Evolutionary conservation across 2,113 vertebrate genomes (phyloP), one percentile per base, ranked within the genome.

Genomic region (Gallinago undulata): DNA sequence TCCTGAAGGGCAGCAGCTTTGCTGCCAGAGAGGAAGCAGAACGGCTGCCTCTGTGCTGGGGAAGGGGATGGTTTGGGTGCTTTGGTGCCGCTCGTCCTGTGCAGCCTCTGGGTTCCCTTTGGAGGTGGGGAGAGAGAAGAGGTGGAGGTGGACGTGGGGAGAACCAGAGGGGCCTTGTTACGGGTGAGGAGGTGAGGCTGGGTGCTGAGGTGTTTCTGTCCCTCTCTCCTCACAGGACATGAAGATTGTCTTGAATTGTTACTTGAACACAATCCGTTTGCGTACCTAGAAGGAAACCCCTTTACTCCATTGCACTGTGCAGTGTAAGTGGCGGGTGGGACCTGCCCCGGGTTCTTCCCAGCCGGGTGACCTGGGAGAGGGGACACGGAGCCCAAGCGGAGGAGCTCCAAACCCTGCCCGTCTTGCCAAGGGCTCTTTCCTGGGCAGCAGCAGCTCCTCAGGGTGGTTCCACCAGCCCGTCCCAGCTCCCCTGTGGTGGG

Each of bases 271-370:
- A 99, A 99, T 97, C 98, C 98, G 43, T 99, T 98, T 96, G 98
- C 98, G 66, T 98, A 98, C 98, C 98, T 99, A 90, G 99, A 99
- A 97, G 99, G 99, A 98, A 99, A 99, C 86, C 97, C 98, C 85
- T 99, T 99, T 96, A 99, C 98, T 87, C 99, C 99, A 85, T 98
- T 99, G 98, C 99, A 99, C 98, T 99, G 99, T 99, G 99, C 99
- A 98, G 98, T 99, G 99, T 99, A 97, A 99, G 99, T 98, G 37
- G 19, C 0, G 0, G 5, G 41, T 5, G 51, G 9, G 19, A 9
- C 15, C 67, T 22, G 43, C 67, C 25, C 33, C 0, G 15, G 86
- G 19, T 10, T 19, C 66, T 63, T 31, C 66, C 57, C 39, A 5
- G 4, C 25, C 7, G 0, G 35, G 4, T 5, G 27, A 23, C 4